Evolutionary conservation across 2,113 vertebrate species (phyloP).

Genomic region (Lophochroa leadbeateri): DNA sequence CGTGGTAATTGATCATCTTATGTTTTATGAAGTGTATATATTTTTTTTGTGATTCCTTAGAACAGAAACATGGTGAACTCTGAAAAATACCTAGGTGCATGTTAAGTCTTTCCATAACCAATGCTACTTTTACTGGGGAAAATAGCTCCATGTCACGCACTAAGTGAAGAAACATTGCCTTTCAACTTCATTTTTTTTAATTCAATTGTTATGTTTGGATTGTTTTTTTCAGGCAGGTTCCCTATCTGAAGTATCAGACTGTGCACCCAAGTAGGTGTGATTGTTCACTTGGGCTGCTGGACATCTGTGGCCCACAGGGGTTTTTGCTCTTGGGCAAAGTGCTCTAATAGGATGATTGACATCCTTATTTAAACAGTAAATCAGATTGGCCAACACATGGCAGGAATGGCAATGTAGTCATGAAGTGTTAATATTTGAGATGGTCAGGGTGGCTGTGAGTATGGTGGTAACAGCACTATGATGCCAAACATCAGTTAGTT

Average conservation of each 20-base stretch:
- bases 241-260: not conserved
- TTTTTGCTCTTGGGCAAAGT: not conserved
- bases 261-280: not conserved
- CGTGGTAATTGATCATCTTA: not conserved
- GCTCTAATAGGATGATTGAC: not conserved
- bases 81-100: not conserved
- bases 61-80: not conserved
- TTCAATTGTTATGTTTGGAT: not conserved
- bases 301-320: not conserved
- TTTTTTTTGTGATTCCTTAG: not conserved
- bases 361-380: not conserved
- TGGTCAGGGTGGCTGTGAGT: not conserved
- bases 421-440: fast-evolving
- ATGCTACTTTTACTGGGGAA: not conserved
- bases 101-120: not conserved
- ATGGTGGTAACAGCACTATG: not conserved
- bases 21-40: not conserved
- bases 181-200: not conserved
- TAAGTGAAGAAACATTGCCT: not conserved
- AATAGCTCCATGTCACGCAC: not conserved
- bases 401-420: not conserved
- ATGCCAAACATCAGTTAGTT: not conserved
- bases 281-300: not conserved
- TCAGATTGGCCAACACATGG: not conserved
- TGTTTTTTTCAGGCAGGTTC: not conserved